Evolutionary conservation across 2,888 invertebrate species (phyloP), one percentile per base, ranked within the genome.

Genomic region (Lithophane socia): DNA sequence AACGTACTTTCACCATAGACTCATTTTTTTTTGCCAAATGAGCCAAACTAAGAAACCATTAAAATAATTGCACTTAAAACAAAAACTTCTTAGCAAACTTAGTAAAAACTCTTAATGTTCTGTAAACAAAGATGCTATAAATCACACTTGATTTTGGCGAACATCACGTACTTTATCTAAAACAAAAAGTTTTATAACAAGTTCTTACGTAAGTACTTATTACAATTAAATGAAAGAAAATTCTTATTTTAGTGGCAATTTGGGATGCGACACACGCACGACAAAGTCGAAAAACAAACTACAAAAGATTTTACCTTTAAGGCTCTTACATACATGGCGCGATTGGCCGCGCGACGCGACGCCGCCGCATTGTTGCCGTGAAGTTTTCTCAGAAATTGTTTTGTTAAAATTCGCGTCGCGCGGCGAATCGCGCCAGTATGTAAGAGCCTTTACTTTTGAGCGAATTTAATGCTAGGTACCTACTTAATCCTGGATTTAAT

Each of bases 31-130:
- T n/a, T 24, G 0, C 24, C 21, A 68, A 63, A 67, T 78, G 3
- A 81, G n/a, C 9, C 12, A 24, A 56, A 58, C 29, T 44, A 3
- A 24, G 47, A 54, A 68, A 13, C 16, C 67, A 63, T 58, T 52
- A 56, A 37, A 56, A 67, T 12, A 77, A 83, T 52, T 66, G 12
- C 69, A 61, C n/a, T 44, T 66, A 42, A 21, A 70, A 56, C 13
- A 52, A 83, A 79, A 79, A 66, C 80, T 73, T 80, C 60, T 84
- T 79, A 13, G 29, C 4, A 61, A 72, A 84, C 60, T 79, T 21
- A 68, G 60, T 60, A 56, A 79, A 77, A 79, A 44, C 56, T 60
- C 7, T 60, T 65, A 78, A 77, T 60, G 49, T 49, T 79, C 58
- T 29, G 52, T 56, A 84, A 81, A 68, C 37, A 44, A n/a, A 69